Evolutionary conservation across 2,113 vertebrate genomes (phyloP), one percentile per base, ranked within the genome.

Genomic region (Lonchura striata): DNA sequence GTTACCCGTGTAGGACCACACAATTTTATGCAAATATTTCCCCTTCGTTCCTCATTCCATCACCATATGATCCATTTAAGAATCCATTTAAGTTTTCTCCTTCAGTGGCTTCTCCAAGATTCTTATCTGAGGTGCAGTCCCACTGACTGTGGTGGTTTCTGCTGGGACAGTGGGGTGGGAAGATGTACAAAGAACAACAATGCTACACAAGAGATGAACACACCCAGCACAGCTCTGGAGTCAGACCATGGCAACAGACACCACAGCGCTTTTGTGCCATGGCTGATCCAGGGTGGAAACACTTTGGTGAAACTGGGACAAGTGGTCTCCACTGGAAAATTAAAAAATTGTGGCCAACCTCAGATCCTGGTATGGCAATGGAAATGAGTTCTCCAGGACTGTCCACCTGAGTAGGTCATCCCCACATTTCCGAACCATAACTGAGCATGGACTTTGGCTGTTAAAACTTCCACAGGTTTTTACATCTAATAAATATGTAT

Each of bases 191-290:
- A 4, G 15, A 59, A 28, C 2, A 10, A 35, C 9, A 31, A 21
- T 0, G 3, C 8, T 2, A 2, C 14, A 6, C 30, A 56, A 63
- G 68, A 79, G 39, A 42, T 9, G 9, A 60, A 53, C 0, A 1
- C 46, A 33, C 5, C 54, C 82, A 30, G 42, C 35, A 22, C 15
- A 83, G 64, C 60, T 60, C 52, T 80, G 18, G 25, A 14, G 27
- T 33, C 54, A 70, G 22, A 15, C 33, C 0, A 0, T 10, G 61
- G 37, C 61, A 6, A 15, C 50, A 42, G 35, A 64, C 49, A 11
- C 21, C 11, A 3, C 49, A 6, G 46, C 1, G 50, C 25, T 49
- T 53, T 74, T 4, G 3, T 54, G 15, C 22, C 4, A 2, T 6
- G 28, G 24, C 50, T 39, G 13, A 70, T 18, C n/a, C 50, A 64